phyloP scores from a whole-genome alignment of 1,140 invertebrate genomes.

The Cotesia chilonis region DNA sequence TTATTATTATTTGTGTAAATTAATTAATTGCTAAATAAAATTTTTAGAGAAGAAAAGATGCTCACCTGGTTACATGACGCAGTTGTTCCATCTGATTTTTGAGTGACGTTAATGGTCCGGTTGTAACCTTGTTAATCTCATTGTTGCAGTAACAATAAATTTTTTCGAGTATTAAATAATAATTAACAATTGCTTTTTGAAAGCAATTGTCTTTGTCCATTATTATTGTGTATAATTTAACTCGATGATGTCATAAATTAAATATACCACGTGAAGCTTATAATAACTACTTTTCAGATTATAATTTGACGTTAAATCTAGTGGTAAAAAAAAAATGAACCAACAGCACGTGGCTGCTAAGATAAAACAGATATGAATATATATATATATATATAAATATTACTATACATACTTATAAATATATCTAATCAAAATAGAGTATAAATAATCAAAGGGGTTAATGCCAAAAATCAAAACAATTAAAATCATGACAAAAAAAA shows the following conservation, averaged over 20 bases:
- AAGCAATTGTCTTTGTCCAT: constrained; percentile 43
- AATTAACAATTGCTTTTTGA: constrained; percentile 47
- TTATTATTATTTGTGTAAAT: constrained; percentile 12
- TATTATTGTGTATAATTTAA: not conserved
- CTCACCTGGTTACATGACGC: constrained; percentile 49
- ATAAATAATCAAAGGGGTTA: too few species aligned
- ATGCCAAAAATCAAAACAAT: too few species aligned
- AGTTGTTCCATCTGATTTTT: constrained; percentile 53
- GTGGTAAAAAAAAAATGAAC: not conserved
- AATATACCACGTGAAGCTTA: too few species aligned
- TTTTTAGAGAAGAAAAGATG: not conserved
- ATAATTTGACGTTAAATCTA: too few species aligned
- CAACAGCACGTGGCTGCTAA: not conserved
- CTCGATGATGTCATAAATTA: not conserved
- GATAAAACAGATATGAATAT: not conserved
- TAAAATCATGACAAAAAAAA: too few species aligned
- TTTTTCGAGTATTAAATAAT: constrained; percentile 47
- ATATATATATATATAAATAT: not conserved
- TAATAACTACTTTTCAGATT: too few species aligned
- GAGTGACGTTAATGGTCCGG: constrained; percentile 41
- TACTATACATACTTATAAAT: too few species aligned
- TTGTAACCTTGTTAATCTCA: constrained; percentile 37
- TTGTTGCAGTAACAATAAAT: constrained; percentile 47
- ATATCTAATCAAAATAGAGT: too few species aligned
- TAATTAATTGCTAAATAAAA: not conserved